phyloP scores from a whole-genome alignment of 2,888 invertebrate genomes.

The Pseudococcus jackbeardsleyi region DNA sequence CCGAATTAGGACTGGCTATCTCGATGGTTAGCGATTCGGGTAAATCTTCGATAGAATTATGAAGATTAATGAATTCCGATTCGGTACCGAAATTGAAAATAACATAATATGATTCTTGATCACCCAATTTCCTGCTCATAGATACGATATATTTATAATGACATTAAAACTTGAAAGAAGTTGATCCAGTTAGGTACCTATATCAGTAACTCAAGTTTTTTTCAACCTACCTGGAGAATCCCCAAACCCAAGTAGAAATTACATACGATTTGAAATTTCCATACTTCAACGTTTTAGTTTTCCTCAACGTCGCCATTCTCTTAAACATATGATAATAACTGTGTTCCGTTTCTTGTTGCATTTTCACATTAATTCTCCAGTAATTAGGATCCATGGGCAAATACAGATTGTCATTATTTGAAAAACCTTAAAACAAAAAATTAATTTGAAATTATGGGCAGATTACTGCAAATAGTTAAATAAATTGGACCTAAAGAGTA shows the following conservation, averaged over 20 bases:
- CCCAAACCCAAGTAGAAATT: neutral
- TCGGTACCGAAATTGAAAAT: constrained; percentile 65
- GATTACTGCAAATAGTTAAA: too few species aligned
- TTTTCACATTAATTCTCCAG: constrained; percentile 54
- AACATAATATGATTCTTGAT: constrained; percentile 46
- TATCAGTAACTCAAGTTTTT: too few species aligned
- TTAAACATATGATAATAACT: constrained; percentile 62
- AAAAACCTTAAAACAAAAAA: constrained; percentile 55
- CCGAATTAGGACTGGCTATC: constrained; percentile 70
- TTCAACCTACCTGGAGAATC: neutral
- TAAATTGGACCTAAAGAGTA: too few species aligned
- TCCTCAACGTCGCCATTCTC: constrained; percentile 57
- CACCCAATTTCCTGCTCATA: constrained; percentile 41
- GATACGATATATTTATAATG: neutral
- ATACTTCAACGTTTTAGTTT: neutral
- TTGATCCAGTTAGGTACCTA: too few species aligned
- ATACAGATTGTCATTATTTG: neutral
- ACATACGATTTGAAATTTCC: constrained; percentile 17
- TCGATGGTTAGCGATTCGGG: constrained; percentile 69
- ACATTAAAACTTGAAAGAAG: neutral
- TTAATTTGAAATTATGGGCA: too few species aligned
- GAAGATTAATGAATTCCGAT: constrained; percentile 69
- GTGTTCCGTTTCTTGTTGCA: constrained; percentile 31
- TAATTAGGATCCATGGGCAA: constrained; percentile 65
- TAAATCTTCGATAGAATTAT: constrained; percentile 69